Conservation (phyloP, 2,888 invertebrate species). For the Ichneumoninae sp. region DNA sequence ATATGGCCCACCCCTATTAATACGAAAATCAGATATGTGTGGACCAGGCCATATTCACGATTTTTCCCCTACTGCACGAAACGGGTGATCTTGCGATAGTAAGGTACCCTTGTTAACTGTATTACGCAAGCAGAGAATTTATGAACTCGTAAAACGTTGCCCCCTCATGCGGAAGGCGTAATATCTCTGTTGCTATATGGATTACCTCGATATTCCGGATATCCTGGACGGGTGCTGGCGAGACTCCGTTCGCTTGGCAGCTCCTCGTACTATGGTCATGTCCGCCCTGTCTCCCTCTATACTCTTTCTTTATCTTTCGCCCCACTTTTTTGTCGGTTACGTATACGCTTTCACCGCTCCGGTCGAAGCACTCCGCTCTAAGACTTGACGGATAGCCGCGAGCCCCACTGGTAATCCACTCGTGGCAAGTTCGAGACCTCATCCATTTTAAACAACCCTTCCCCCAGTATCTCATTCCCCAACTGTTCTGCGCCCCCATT, state of each 20-base stretch:
- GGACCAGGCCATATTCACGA: neutral
- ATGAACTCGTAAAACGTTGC: constrained; percentile 30
- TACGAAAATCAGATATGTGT: too few relatives aligned
- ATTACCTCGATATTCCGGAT: constrained; percentile 48
- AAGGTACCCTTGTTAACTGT: constrained; percentile 30
- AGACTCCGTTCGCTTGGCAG: constrained; percentile 7
- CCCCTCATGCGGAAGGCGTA: constrained; percentile 36
- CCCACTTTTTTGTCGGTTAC: constrained; percentile 54
- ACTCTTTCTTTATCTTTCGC: neutral
- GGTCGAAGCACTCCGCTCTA: constrained; percentile 1
- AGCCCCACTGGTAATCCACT: constrained; percentile 76
- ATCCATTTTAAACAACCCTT: constrained; percentile 78
- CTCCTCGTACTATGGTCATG: neutral
- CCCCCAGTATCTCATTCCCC: constrained; percentile 58
- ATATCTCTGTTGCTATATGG: constrained; percentile 23
- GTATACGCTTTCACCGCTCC: constrained; percentile 55
- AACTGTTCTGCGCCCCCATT: neutral
- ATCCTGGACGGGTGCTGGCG: neutral
- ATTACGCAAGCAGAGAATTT: constrained; percentile 37
- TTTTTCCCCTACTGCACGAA: neutral
- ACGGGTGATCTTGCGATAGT: constrained; percentile 5
- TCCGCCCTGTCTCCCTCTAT: neutral
- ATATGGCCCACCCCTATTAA: too few relatives aligned
- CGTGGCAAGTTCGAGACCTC: constrained; percentile 74
- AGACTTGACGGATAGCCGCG: constrained; percentile 73